phyloP scores from a whole-genome alignment of 2,797 vertebrate genomes.

The Strix occidentalis region DNA sequence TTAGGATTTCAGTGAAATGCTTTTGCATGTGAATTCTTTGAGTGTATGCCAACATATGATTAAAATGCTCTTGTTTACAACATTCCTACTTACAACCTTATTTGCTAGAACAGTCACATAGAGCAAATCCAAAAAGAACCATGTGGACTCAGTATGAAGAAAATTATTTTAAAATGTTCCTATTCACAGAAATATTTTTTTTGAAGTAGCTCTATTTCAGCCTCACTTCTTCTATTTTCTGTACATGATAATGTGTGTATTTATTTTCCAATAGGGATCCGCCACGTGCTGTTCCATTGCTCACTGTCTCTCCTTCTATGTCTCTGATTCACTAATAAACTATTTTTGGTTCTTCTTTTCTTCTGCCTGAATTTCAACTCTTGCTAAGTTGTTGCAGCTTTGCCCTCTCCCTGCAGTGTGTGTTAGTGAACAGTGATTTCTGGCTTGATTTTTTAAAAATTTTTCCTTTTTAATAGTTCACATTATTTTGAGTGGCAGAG shows the following conservation, averaged over 20 bases:
- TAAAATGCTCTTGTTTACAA: slow-evolving; percentile 14
- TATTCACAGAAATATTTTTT: slow-evolving; percentile 10
- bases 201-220: slow-evolving; percentile 14
- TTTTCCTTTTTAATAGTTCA: not conserved
- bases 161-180: not conserved
- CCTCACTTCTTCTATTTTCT: not conserved
- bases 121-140: not conserved
- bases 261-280: slow-evolving; percentile 29
- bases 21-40: slow-evolving; percentile 5
- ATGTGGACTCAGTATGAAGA: not conserved
- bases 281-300: slow-evolving; percentile 13
- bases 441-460: not conserved
- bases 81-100: not conserved
- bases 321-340: slow-evolving; percentile 43
- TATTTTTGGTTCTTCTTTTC: slow-evolving; percentile 15
- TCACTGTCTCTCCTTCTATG: not conserved
- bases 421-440: not conserved
- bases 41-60: not conserved
- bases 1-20: not conserved
- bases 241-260: not conserved
- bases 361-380: not conserved
- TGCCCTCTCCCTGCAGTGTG: not conserved
- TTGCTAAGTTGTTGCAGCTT: not conserved
- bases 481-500: not conserved
- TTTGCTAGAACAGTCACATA: not conserved